Percentiles rank a stretch among this genome's conserved stretches.
Conservation (phyloP, 2,888 invertebrate species). For the Lithophane socia region DNA sequence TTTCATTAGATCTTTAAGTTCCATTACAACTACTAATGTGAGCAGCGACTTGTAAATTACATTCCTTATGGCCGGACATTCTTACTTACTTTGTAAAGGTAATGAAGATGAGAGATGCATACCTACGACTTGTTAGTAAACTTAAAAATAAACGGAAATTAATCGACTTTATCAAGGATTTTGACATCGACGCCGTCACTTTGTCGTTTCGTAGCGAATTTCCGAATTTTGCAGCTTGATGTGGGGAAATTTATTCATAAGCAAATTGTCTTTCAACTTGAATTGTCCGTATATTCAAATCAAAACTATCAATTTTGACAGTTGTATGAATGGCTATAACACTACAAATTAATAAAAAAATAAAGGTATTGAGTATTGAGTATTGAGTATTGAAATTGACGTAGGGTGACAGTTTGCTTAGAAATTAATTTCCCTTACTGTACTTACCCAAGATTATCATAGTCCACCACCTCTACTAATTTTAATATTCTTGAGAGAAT, state of each 20-base stretch:
- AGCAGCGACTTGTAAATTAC: conserved; percentile 36
- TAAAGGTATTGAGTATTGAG: too few species aligned
- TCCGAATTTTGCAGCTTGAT: not conserved
- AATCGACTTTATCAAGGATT: not conserved
- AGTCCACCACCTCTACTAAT: not conserved
- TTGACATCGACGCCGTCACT: not conserved
- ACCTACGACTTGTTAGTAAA: conserved; percentile 6
- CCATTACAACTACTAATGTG: conserved; percentile 36
- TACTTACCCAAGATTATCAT: not conserved
- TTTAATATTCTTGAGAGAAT: conserved; percentile 8
- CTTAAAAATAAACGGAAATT: not conserved
- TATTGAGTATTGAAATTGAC: too few species aligned
- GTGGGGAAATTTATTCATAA: not conserved
- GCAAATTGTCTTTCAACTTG: not conserved
- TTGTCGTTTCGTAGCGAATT: not conserved
- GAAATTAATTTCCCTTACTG: not conserved
- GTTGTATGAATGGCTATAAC: not conserved
- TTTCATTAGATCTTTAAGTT: conserved; percentile 36
- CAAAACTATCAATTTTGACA: too few species aligned
- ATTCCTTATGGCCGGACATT: conserved; percentile 24
- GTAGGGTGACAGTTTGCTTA: not conserved
- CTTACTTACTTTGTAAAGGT: conserved; percentile 45
- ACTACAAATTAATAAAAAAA: too few species aligned
- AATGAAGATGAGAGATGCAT: conserved; percentile 38
- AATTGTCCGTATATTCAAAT: not conserved